A percentile compares a stretch with the other conserved stretches of the same genome.
These are phyloP conservation scores for Festucalex cinctus DNA, from an alignment of 2,113 vertebrate genomes.

Conservation along the genomic window DNA sequence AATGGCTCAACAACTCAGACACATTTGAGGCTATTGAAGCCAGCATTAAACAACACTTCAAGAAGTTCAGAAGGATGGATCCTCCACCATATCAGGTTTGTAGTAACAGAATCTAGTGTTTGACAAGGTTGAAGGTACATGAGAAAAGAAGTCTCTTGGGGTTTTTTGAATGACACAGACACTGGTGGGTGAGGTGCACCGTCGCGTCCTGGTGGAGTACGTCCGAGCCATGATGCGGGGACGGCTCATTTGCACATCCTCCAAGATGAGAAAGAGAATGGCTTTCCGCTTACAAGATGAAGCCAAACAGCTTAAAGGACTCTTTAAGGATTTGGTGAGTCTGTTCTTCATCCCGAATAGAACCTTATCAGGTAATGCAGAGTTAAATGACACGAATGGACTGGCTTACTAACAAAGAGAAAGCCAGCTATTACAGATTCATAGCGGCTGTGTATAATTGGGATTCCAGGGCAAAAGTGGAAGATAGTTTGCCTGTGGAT, in stretches of 20 bases:
- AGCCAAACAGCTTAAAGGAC: slow-evolving; percentile 81
- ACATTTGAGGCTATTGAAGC: slow-evolving; percentile 82
- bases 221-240: slow-evolving; percentile 83
- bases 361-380: neutral
- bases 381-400: neutral
- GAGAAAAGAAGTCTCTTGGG: neutral
- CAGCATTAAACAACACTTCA: slow-evolving; percentile 78
- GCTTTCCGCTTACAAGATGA: slow-evolving; percentile 82
- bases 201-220: slow-evolving; percentile 81
- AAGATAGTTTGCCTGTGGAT: too few relatives aligned
- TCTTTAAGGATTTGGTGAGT: slow-evolving; percentile 87
- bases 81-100: slow-evolving; percentile 85
- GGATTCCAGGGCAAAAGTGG: too few relatives aligned
- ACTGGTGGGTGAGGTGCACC: slow-evolving; percentile 83
- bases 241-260: slow-evolving; percentile 80
- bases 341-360: neutral
- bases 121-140: neutral
- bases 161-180: slow-evolving; percentile 58
- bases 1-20: slow-evolving; percentile 83
- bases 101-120: neutral
- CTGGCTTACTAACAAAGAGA: too few relatives aligned
- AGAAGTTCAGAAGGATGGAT: slow-evolving; percentile 81
- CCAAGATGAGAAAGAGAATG: slow-evolving; percentile 83
- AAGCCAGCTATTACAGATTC: too few relatives aligned
- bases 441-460: too few relatives aligned